These are phyloP conservation scores for Neosilurus hyrtlii DNA, from an alignment of 2,797 vertebrate species.

Conservation along the genomic window DNA sequence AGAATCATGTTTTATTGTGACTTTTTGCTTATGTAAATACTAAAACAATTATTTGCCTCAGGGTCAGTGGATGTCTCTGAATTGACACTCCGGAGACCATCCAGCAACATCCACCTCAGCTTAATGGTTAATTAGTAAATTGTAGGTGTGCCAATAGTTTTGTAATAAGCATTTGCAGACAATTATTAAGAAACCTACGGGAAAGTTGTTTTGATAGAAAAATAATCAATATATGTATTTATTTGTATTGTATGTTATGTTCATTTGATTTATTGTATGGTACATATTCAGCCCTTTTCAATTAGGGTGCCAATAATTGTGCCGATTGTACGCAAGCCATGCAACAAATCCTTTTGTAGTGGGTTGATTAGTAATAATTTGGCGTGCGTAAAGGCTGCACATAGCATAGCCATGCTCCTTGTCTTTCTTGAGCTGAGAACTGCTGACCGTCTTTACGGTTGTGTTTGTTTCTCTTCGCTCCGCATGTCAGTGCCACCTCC, in stretches of 20 bases:
- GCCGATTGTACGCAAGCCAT: background rate
- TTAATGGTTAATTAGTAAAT: background rate
- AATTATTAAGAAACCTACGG: background rate
- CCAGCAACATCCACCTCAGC: no score
- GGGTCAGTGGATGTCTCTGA: no score
- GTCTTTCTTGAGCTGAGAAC: conserved; percentile 10
- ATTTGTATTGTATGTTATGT: background rate
- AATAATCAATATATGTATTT: background rate
- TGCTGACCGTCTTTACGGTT: conserved; percentile 47
- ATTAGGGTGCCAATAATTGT: background rate
- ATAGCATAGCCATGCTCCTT: background rate
- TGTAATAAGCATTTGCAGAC: background rate
- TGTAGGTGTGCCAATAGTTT: background rate
- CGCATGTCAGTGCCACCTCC: conserved; percentile 46
- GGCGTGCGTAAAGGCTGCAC: conserved; percentile 10
- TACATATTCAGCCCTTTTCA: background rate
- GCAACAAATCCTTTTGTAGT: background rate
- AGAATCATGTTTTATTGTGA: no score
- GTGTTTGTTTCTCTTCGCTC: conserved; percentile 49
- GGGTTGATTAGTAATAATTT: conserved; percentile 22
- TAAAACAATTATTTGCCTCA: no score
- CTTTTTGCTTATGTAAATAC: no score
- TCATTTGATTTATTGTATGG: no score
- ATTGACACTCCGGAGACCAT: no score
- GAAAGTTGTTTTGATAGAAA: background rate